phyloP scores from a whole-genome alignment of 2,888 invertebrate genomes.

The Seira ritae region DNA sequence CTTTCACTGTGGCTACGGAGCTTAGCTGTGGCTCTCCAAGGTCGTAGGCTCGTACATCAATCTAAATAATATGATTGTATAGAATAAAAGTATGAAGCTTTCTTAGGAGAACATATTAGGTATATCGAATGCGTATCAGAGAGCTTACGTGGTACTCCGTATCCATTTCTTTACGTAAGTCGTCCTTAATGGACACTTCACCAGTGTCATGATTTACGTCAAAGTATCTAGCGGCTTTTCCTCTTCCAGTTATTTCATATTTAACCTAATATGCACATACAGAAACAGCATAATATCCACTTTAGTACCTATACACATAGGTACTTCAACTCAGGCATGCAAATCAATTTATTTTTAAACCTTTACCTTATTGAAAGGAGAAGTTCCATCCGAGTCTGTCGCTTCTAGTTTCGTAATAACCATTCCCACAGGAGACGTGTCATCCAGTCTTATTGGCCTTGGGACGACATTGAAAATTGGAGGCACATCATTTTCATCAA shows the following conservation, averaged over 20 bases:
- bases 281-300: too few species aligned
- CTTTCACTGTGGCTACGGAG: conserved; percentile 87
- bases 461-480: conserved; percentile 90
- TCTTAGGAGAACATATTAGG: too few species aligned
- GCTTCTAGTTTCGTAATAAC: conserved; percentile 87
- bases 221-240: conserved; percentile 90
- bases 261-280: conserved; percentile 70
- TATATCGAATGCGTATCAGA: not conserved
- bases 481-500: conserved; percentile 90
- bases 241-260: conserved; percentile 89
- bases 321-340: too few species aligned
- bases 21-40: conserved; percentile 90
- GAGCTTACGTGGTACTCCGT: conserved; percentile 87
- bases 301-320: too few species aligned
- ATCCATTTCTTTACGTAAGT: conserved; percentile 89
- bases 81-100: too few species aligned
- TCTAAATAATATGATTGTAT: conserved; percentile 77
- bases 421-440: conserved; percentile 88
- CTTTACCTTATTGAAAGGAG: conserved; percentile 86
- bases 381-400: conserved; percentile 86
- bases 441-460: conserved; percentile 88
- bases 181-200: conserved; percentile 86
- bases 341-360: not conserved
- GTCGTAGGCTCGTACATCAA: conserved; percentile 90
- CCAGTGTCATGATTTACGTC: conserved; percentile 91